Base-by-base conservation (phyloP, 2,888 invertebrate genomes). In the Lagria hirta region DNA sequence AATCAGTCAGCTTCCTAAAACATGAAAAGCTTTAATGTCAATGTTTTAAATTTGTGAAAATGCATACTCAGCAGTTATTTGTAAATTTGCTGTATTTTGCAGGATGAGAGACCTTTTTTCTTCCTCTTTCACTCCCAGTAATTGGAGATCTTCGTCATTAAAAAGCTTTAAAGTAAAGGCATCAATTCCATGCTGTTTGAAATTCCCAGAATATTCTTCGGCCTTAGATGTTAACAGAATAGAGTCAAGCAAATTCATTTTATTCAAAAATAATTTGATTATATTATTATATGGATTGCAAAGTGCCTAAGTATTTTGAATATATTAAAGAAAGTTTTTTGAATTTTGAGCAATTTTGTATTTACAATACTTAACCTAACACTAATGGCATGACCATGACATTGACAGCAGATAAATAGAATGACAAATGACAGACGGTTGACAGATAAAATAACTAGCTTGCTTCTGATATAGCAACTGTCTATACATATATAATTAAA, bases 61-160 rank as follows among this genome's bases (percentile, higher is more conserved):
- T 23, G 15, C 15, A 5, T 15, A 61, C 58, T 63, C 60, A 4
- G 50, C 43, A 15, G 54, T 48, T 23, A 60, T 57, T 35, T 51
- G 45, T 17, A 62, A 44, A 29, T 48, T 55, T 3, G 42, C 23
- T 8, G 55, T 42, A 14, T 53, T 43, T 17, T 54, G 15, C 3
- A 62, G 23, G 11, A 64, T 54, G 3, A 40, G 23, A 8, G 42
- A 35, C 37, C 60, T 42, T 8, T 40, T 30, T 24, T 34, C 36
- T 27, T 37, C 32, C 18, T 62, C 57, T 7, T 48, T 43, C 4
- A 64, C 42, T 10, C 64, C 64, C 15, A 64, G 22, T n/a, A 52
- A 35, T 40, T 49, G 18, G 15, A 64, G 36, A 41, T 64, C 64
- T 14, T 54, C 51, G 5, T 57, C 54, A 14, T 45, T 44, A 23